These are phyloP conservation scores for Xylota sylvarum DNA, from an alignment of 2,888 invertebrate genomes.

Conservation along the genomic window DNA sequence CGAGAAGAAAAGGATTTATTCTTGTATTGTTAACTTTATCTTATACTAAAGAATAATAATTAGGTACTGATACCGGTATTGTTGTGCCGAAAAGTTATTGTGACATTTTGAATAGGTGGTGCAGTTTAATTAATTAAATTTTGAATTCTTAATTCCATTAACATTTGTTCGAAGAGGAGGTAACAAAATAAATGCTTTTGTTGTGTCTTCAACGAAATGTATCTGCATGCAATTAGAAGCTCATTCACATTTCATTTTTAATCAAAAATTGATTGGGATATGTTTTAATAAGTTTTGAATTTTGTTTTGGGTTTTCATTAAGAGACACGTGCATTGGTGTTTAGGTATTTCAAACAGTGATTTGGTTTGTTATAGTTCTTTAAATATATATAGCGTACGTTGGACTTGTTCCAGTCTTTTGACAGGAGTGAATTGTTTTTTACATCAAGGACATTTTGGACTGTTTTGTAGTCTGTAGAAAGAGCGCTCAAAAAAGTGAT, in stretches of 20 bases:
- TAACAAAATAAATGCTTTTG: slow-evolving; percentile 9
- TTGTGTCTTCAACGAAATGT: neutral
- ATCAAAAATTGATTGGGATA: neutral
- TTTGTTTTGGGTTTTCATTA: neutral
- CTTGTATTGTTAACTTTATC: neutral
- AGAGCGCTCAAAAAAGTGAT: no score
- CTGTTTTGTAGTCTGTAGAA: no score
- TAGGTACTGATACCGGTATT: slow-evolving; percentile 32
- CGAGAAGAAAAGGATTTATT: slow-evolving; percentile 22
- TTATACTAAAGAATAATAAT: slow-evolving; percentile 13
- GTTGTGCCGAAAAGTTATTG: slow-evolving; percentile 41
- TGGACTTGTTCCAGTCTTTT: no score
- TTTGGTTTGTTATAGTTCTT: neutral
- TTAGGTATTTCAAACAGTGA: neutral
- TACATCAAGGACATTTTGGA: no score
- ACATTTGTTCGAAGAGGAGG: neutral
- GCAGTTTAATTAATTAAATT: slow-evolving; percentile 46
- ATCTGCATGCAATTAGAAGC: slow-evolving; percentile 16
- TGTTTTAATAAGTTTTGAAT: slow-evolving; percentile 1
- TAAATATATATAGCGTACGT: no score
- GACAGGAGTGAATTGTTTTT: no score
- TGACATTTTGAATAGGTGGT: slow-evolving; percentile 47
- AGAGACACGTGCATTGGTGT: slow-evolving; percentile 1
- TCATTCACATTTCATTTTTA: slow-evolving; percentile 21
- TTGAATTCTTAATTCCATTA: slow-evolving; percentile 24